phyloP scores from a whole-genome alignment of 2,113 vertebrate genomes.

The Picathartes gymnocephalus region DNA sequence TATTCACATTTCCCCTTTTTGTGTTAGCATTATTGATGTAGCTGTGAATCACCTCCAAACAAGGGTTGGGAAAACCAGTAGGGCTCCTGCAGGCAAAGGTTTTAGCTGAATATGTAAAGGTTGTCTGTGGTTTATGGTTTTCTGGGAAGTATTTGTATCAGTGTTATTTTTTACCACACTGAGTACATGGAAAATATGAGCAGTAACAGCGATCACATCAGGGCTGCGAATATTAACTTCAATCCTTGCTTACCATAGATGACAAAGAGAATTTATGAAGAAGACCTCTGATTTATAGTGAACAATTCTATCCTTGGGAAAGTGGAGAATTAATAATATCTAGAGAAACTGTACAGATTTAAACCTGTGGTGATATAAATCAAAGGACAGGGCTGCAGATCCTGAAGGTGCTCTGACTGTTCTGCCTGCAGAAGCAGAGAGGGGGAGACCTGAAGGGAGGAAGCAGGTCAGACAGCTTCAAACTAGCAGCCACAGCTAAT shows the following conservation, averaged over 20 bases:
- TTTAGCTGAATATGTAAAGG: neutral
- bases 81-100: neutral
- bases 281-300: neutral
- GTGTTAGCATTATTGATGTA: neutral
- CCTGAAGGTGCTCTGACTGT: neutral
- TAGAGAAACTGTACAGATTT: neutral
- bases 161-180: neutral
- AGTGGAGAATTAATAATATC: slow-evolving; percentile 6
- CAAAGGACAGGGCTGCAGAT: neutral
- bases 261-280: slow-evolving; percentile 1
- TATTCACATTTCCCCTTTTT: neutral
- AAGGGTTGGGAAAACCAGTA: neutral
- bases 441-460: neutral
- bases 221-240: neutral
- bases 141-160: neutral
- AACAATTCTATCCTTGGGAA: neutral
- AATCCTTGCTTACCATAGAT: neutral
- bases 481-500: neutral
- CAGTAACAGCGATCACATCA: neutral
- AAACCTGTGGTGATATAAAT: neutral
- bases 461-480: neutral
- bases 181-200: neutral
- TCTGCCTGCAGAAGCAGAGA: neutral
- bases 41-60: neutral
- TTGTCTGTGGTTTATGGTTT: neutral